A percentile compares a stretch with the other conserved stretches of the same genome.
Evolutionary conservation across 2,113 vertebrate genomes (phyloP).

Genomic region (Argyrosomus japonicus): DNA sequence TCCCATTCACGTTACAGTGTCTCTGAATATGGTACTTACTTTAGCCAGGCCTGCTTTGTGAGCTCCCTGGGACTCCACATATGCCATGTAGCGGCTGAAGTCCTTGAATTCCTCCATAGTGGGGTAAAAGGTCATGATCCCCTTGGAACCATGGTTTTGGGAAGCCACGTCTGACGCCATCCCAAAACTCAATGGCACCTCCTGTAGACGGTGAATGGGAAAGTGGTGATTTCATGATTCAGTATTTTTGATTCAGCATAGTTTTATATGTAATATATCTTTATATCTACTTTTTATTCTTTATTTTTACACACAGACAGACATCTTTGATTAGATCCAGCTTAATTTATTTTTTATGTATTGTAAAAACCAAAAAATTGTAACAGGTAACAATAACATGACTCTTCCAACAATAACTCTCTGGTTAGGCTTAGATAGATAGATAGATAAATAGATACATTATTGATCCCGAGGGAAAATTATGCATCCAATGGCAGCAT

Average conservation of each 20-base stretch:
- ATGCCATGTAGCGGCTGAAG: conserved; percentile 94
- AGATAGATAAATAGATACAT: too few species aligned
- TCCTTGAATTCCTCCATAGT: conserved; percentile 92
- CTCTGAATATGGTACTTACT: conserved; percentile 79
- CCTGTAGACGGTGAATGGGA: conserved; percentile 39
- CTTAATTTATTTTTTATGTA: background rate
- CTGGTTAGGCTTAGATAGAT: too few species aligned
- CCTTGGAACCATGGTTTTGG: conserved; percentile 83
- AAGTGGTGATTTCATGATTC: background rate
- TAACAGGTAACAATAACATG: background rate
- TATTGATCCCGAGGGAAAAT: too few species aligned
- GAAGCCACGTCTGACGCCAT: conserved; percentile 86
- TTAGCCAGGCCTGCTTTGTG: conserved; percentile 94
- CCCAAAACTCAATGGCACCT: conserved; percentile 43
- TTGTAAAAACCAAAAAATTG: too few species aligned
- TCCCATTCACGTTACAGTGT: background rate
- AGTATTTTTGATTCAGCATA: background rate
- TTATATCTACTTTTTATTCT: background rate
- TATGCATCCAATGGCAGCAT: too few species aligned
- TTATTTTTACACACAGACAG: background rate
- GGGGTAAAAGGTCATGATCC: conserved; percentile 96
- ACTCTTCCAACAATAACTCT: too few species aligned
- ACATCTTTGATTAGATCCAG: background rate
- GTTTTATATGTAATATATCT: background rate
- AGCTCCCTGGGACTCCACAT: conserved; percentile 94